Evolutionary conservation across 2,797 vertebrate species (phyloP).

Genomic region (Pseudochaenichthys georgianus): DNA sequence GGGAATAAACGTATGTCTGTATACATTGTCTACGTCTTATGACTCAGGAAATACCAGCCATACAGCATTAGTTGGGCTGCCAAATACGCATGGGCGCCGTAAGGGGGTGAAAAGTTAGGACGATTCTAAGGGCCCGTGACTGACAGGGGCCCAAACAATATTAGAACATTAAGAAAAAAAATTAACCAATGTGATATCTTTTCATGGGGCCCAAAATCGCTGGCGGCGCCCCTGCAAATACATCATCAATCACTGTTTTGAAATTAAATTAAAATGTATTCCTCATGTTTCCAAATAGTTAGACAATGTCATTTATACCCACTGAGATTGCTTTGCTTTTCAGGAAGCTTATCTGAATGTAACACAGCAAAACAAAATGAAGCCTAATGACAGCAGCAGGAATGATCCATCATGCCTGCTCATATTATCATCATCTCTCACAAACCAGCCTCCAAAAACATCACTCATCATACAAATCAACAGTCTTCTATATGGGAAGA

Average conservation of each 20-base stretch:
- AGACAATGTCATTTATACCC: neutral
- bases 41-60: neutral
- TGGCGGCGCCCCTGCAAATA: too few relatives aligned
- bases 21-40: constrained; percentile 8
- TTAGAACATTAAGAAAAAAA: too few relatives aligned
- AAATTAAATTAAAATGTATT: neutral
- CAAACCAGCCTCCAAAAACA: constrained; percentile 26
- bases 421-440: constrained; percentile 39
- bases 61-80: neutral
- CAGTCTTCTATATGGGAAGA: constrained; percentile 8
- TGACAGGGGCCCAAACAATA: too few relatives aligned
- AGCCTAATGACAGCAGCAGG: constrained; percentile 26
- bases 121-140: too few relatives aligned
- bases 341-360: constrained; percentile 28
- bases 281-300: neutral
- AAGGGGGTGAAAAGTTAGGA: too few relatives aligned
- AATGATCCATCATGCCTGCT: constrained; percentile 39
- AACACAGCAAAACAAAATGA: constrained; percentile 21
- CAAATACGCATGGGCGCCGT: neutral
- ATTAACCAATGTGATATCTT: too few relatives aligned
- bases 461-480: constrained; percentile 42
- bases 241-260: neutral
- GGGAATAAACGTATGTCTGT: neutral
- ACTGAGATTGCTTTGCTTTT: constrained; percentile 2
- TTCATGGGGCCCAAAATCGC: too few relatives aligned